A percentile compares a stretch with the other conserved stretches of the same genome.
Conservation (phyloP, 1,140 invertebrate species). For the Chrysopa pallens region DNA sequence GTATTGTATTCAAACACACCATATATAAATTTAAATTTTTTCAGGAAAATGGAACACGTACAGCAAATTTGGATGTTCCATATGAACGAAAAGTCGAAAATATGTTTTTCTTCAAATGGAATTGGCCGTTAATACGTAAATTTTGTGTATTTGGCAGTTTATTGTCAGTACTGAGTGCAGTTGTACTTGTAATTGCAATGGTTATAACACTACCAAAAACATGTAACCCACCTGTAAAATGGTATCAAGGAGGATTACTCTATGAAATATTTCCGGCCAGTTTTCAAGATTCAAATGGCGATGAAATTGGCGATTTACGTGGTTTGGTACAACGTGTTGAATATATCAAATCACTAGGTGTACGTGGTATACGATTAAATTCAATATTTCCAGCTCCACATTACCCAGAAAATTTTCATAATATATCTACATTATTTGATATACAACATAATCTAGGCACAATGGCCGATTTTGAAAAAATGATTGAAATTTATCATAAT, state of each 20-base stretch:
- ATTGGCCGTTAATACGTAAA: conserved; percentile 58
- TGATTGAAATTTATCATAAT: conserved; percentile 36
- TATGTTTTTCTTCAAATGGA: conserved; percentile 58
- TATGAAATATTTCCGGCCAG: conserved; percentile 71
- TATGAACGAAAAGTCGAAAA: conserved; percentile 36
- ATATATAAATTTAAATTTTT: neutral
- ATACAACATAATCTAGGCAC: conserved; percentile 45
- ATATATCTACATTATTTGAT: conserved; percentile 37
- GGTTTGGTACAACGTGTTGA: conserved; percentile 45
- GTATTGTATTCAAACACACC: too few species aligned
- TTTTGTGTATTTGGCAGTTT: conserved; percentile 50
- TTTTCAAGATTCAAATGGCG: conserved; percentile 57
- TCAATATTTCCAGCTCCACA: conserved; percentile 50
- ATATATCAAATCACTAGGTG: conserved; percentile 46
- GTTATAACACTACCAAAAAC: conserved; percentile 47
- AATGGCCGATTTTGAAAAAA: conserved; percentile 39
- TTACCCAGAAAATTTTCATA: conserved; percentile 49
- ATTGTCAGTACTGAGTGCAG: conserved; percentile 43
- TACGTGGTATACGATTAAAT: conserved; percentile 48
- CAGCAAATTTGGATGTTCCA: conserved; percentile 30
- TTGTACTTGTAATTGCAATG: conserved; percentile 47
- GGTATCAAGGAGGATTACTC: conserved; percentile 65
- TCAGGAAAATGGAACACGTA: conserved; percentile 33
- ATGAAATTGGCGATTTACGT: conserved; percentile 54
- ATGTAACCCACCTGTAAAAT: conserved; percentile 45